Base-by-base conservation (phyloP, 1,140 invertebrate genomes). In the Stegodyphus dumicola region DNA sequence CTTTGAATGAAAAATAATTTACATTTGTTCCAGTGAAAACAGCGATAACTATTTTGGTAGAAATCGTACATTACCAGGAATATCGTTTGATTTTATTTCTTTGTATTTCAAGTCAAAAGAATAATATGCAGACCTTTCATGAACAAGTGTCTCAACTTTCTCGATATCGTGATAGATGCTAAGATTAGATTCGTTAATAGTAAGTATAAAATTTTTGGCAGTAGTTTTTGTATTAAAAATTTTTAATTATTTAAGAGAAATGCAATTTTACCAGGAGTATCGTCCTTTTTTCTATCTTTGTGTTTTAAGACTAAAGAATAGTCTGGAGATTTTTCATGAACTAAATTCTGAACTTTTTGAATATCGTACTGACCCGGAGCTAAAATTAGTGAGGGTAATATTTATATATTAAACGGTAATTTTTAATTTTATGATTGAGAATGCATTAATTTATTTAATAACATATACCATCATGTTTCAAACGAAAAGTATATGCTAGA, bases 241-340 rank as follows among this genome's bases (percentile, higher is more conserved):
- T n/a, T n/a, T n/a, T n/a, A n/a, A n/a, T n/a, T n/a, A n/a, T n/a
- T n/a, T n/a, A n/a, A 33, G 33, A 33, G 33, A 33, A 33, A 33
- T 33, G 33, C 3, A 33, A 33, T 3, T 33, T 33, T 33, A 33
- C 3, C 33, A 33, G 33, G 93, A 87, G 89, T 91, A 65, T 92
- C 90, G 81, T 91, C 91, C 17, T 89, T 89, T 84, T 90, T 91
- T 51, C 89, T 88, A 74, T 90, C 86, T 86, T 89, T 91, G 64
- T 92, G 91, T 90, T 94, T 94, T 49, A 90, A 88, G 88, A 94
- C 93, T 90, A 95, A 95, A 79, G 93, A 92, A 90, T 94, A 96
- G 87, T 93, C 92, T n/a, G 95, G 95, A 9, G 91, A 89, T 56
- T 67, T 54, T 33, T 54, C 84, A 94, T 92, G 92, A 5, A 94